Evolutionary conservation across 2,797 vertebrate species (phyloP).

Genomic region (Amblyopsis hoosieri): DNA sequence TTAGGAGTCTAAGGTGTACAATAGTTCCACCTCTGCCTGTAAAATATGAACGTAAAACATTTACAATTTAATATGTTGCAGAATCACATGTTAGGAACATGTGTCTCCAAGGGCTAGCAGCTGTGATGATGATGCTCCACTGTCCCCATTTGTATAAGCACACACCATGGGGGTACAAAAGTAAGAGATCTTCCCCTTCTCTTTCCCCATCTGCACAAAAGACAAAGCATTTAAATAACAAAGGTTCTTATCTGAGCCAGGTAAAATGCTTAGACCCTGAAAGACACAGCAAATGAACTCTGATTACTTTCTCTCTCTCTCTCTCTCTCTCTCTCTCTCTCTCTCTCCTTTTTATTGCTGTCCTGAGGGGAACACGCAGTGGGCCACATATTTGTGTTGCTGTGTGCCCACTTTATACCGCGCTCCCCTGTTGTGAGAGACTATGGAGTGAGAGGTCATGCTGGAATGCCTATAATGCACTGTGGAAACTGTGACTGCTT

Average conservation of each 20-base stretch:
- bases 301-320: slow-evolving; percentile 27
- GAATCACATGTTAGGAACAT: neutral
- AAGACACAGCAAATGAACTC: slow-evolving; percentile 49
- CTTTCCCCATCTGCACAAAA: slow-evolving; percentile 54
- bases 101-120: slow-evolving; percentile 19
- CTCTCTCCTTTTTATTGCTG: slow-evolving; percentile 45
- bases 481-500: slow-evolving; percentile 82
- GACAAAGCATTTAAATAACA: slow-evolving; percentile 69
- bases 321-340: slow-evolving; percentile 15
- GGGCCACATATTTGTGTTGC: slow-evolving; percentile 70
- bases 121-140: slow-evolving; percentile 48
- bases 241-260: slow-evolving; percentile 62
- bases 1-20: too few relatives aligned
- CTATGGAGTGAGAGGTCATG: slow-evolving; percentile 68
- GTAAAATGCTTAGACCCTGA: slow-evolving; percentile 62
- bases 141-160: slow-evolving; percentile 47
- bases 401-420: slow-evolving; percentile 70
- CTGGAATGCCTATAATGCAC: slow-evolving; percentile 75
- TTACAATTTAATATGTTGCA: too few relatives aligned
- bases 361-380: slow-evolving; percentile 54
- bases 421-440: slow-evolving; percentile 65
- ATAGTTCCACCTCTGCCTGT: slow-evolving; percentile 24
- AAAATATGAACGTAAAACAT: too few relatives aligned
- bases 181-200: slow-evolving; percentile 43
- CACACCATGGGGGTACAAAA: slow-evolving; percentile 57